Base-by-base conservation (phyloP, 2,888 invertebrate genomes). In the Perdita meconis region DNA sequence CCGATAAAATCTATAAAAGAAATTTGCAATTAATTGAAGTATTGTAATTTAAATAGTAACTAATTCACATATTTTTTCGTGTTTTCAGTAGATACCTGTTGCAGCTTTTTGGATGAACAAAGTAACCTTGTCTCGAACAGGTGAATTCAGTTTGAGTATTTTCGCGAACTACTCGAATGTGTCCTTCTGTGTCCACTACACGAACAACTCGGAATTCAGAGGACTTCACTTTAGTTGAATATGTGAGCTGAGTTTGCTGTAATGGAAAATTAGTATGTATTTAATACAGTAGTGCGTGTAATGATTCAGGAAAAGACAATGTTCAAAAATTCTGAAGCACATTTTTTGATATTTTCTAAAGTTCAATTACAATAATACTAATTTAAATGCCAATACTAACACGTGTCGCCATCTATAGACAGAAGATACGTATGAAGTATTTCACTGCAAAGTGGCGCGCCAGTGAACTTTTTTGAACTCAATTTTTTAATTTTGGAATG, bases 71-170 rank as follows among this genome's bases (percentile, higher is more conserved):
- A 2, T 0, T 59, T 5, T n/a, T n/a, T n/a, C n/a, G n/a, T n/a
- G n/a, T n/a, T n/a, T n/a, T n/a, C n/a, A n/a, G 0, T 19, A 34
- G 36, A 10, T 87, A 93, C 93, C 93, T 93, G 68, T 95, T 96
- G 90, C 96, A 96, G 78, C 96, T 95, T 55, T 95, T 94, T 0
- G 96, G 96, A 89, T 96, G 96, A 40, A 96, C 95, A 92, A 96
- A 96, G 92, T 96, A 96, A 0, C 96, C 96, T 93, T 96, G 96
- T 40, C 96, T 93, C 2, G 95, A 94, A 89, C 96, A 96, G 51
- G 95, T 94, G 90, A 96, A 96, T 91, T 96, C 95, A 0, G 96
- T 96, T 78, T 96, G 94, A 0, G 95, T 95, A 84, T 95, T 95
- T 94, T 96, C 95, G 92, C 96, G 94, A 24, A 95, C 94, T 10